phyloP scores from a whole-genome alignment of 1,140 invertebrate genomes.

The Pseudomyrmex dendroicus region DNA sequence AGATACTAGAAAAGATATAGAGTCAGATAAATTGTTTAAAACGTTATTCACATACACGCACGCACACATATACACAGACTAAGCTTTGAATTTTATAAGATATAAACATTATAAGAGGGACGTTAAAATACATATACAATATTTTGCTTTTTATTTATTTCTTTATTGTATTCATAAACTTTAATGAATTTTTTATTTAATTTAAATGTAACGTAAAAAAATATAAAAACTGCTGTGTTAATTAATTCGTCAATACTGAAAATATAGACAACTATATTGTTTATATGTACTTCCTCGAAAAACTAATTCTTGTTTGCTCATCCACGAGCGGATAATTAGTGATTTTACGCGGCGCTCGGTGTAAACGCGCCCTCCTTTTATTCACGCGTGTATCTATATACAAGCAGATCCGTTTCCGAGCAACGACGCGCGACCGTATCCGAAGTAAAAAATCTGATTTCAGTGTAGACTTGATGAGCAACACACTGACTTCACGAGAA shows the following conservation, averaged over 20 bases:
- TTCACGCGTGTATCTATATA: slow-evolving; percentile 66
- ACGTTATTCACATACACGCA: no score
- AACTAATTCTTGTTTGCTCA: slow-evolving; percentile 28
- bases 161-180: no score
- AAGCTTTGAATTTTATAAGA: no score
- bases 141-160: no score
- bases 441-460: slow-evolving; percentile 72
- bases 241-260: no score
- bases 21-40: slow-evolving; percentile 32
- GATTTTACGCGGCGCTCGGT: slow-evolving; percentile 66
- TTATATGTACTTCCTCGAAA: neutral
- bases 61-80: no score
- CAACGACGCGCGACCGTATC: slow-evolving; percentile 73
- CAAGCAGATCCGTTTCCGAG: slow-evolving; percentile 74
- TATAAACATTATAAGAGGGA: no score
- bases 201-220: no score
- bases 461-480: slow-evolving; percentile 35
- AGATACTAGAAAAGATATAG: slow-evolving; percentile 88
- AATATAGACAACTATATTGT: neutral
- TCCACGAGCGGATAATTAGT: slow-evolving; percentile 65
- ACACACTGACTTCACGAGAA: slow-evolving; percentile 26
- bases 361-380: slow-evolving; percentile 65
- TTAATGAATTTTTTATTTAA: no score
- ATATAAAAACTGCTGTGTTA: no score
- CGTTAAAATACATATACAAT: no score